Evolutionary conservation across 2,113 vertebrate genomes (phyloP), one percentile per base, ranked within the genome.

Genomic region (Cynocephalus volans): DNA sequence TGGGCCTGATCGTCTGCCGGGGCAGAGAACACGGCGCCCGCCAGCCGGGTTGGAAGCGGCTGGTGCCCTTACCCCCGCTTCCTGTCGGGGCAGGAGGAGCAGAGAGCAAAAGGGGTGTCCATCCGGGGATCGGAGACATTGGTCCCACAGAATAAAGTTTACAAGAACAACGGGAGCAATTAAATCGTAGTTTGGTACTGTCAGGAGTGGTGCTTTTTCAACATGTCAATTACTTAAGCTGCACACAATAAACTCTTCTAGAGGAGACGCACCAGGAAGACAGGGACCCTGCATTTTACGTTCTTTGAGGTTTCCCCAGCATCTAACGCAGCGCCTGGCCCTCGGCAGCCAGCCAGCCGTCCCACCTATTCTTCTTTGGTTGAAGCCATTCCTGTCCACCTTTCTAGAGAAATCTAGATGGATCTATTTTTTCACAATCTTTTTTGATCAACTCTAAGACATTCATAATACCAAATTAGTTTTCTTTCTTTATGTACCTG

Each of bases 391-490:
- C 33, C 36, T 79, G 10, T 79, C 87, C 45, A 28, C 13, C 36
- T 41, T 79, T 72, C 82, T 41, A 54, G 72, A 94, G 26, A 75
- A 95, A 79, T 89, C n/a, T 18, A 77, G 19, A 80, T 70, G 6
- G 90, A 77, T 33, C 7, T 62, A 62, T 77, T 70, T 97, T 86
- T 56, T 92, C 82, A 65, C 26, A 82, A 85, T 50, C 12, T 50
- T 93, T n/a, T 72, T 89, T 81, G 41, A n/a, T 82, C 33, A 54
- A 48, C 24, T 79, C 56, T 75, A 69, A 97, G 45, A 48, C 17
- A 79, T 31, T 69, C 28, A 62, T 82, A 58, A 28, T 56, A 62
- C 4, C 77, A 52, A 88, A 14, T 62, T 70, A 48, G 31, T 33
- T 90, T 87, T n/a, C 26, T 56, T 23, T 54, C 36, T 70, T 94